Evolutionary conservation across 2,113 vertebrate genomes (phyloP), one percentile per base, ranked within the genome.

Genomic region (Dicentrarchus labrax): DNA sequence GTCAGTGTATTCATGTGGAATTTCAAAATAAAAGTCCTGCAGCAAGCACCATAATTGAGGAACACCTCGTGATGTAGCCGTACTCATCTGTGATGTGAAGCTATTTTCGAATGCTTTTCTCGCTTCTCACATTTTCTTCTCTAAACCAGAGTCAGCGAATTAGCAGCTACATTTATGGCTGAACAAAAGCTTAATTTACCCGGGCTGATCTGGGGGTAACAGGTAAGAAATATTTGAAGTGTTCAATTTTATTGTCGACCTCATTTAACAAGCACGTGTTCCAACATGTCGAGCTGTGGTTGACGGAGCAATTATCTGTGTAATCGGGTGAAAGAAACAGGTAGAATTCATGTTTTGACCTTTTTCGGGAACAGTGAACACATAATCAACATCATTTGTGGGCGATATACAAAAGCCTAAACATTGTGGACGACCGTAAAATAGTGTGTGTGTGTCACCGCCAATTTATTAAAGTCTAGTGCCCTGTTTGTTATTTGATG

Each of bases 11-110:
- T 64, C 30, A 15, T 3, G 21, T 15, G 22, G 48, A 60, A 54
- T 60, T 78, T 69, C 4, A 48, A 68, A 78, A 80, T 4, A 22
- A 69, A 60, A n/a, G 13, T n/a, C 21, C 21, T 48, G 16, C 45
- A 48, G 72, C 51, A 54, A 30, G 65, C 17, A n/a, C 15, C 47
- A n/a, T 50, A 15, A 7, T 1, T 50, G 57, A 70, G 79, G 68
- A 62, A 61, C 59, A 64, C 24, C 36, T 50, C 5, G 22, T 53
- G 74, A 45, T 60, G n/a, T 17, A 7, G 10, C 8, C 10, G 11
- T 43, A 60, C 66, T 68, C 65, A 71, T 72, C 62, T 77, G 61
- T 7, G 22, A 39, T 24, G 36, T 47, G 69, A 76, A 57, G 36
- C 36, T 73, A 43, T 51, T 76, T 83, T 51, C 8, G 62, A 60